phyloP scores from a whole-genome alignment of 2,888 invertebrate species.

The Lottia scabra region DNA sequence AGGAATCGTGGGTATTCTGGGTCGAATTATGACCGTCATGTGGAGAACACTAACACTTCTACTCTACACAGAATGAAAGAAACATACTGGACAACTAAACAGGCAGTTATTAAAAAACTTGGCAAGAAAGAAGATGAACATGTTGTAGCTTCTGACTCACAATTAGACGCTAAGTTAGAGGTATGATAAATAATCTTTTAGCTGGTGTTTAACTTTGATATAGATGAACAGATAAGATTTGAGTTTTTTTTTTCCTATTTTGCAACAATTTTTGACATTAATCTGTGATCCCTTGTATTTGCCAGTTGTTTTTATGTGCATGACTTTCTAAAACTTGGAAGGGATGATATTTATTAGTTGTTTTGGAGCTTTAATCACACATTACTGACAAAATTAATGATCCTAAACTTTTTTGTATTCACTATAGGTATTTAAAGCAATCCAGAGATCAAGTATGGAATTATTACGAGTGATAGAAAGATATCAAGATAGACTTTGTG shows the following conservation, averaged over 20 bases:
- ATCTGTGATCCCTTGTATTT: too few relatives aligned
- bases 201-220: too few relatives aligned
- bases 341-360: too few relatives aligned
- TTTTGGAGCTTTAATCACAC: too few relatives aligned
- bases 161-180: conserved; percentile 95
- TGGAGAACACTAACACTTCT: conserved; percentile 71
- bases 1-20: conserved; percentile 59
- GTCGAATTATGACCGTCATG: conserved; percentile 72
- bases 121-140: conserved; percentile 98
- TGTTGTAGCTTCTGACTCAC: conserved; percentile 94
- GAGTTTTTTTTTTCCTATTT: too few relatives aligned
- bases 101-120: conserved; percentile 90
- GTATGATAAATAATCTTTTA: conserved; percentile 48
- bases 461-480: conserved; percentile 90
- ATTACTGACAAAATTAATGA: too few relatives aligned
- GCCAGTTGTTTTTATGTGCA: too few relatives aligned
- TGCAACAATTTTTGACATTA: too few relatives aligned
- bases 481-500: conserved; percentile 92
- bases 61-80: conserved; percentile 73
- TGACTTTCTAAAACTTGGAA: too few relatives aligned
- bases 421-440: conserved; percentile 73
- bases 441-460: conserved; percentile 89
- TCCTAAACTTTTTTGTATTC: too few relatives aligned
- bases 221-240: too few relatives aligned
- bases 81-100: conserved; percentile 98